Evolutionary conservation across 1,140 invertebrate species (phyloP), one percentile per base, ranked within the genome.

Genomic region (Kradibia gibbosae): DNA sequence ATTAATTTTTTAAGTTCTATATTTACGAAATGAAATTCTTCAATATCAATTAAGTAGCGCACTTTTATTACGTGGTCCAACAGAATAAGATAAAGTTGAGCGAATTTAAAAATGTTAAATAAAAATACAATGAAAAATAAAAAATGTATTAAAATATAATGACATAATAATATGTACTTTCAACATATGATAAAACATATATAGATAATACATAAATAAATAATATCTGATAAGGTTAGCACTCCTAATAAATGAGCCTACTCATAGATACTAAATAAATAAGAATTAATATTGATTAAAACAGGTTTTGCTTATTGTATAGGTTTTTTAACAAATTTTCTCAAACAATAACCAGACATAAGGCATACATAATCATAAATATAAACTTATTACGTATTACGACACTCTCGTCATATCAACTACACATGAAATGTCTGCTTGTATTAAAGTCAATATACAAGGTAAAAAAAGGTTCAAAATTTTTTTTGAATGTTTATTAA

Each of bases 1-100:
- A 34, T 57, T 22, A 34, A 25, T n/a, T 55, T 28, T 13, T 74
- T 55, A 60, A 60, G 39, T 15, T n/a, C 17, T 75, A 57, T 11
- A n/a, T 39, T 75, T n/a, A 28, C 34, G 55, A 42, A 13, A 28
- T 11, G 42, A 42, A 39, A 62, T 76, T 76, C 20, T 60, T 42
- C 28, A 22, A 48, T 39, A 45, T 62, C 25, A 25, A 50, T 50
- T 39, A 22, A 50, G 31, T 50, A 67, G 50, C 70, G 73, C 25
- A 17, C n/a, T 79, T 79, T 71, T 48, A 55, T 79, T 72, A 72
- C 53, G 78, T 73, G 78, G 78, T 79, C 53, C 67, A 79, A 79
- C 34, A 67, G 25, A 0, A 78, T 55, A 50, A 55, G 57, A 39
- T 42, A 65, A 55, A 55, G n/a, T 28, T 31, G 53, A 79, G 45